These are phyloP conservation scores for Tholera decimalis DNA, from an alignment of 2,888 invertebrate genomes.

Conservation along the genomic window DNA sequence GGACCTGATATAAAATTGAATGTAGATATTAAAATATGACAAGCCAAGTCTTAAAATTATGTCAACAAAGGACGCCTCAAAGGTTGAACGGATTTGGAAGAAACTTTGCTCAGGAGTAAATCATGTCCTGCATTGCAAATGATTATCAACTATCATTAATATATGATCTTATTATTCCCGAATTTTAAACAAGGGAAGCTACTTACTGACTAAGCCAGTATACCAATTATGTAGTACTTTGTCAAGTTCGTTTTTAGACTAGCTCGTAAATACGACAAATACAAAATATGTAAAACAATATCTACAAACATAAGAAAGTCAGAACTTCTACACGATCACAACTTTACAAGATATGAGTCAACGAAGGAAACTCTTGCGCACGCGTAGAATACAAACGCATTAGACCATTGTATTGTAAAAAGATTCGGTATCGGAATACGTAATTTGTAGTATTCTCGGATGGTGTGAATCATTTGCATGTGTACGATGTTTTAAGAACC, in stretches of 20 bases:
- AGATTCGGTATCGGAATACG: slow-evolving; percentile 71
- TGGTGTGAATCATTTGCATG: slow-evolving; percentile 70
- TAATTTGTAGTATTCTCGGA: slow-evolving; percentile 66
- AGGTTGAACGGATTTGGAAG: neutral
- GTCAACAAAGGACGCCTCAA: neutral
- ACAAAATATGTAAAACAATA: slow-evolving; percentile 8
- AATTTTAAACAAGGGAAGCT: neutral
- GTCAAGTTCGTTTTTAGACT: neutral
- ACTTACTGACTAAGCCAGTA: neutral
- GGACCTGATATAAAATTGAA: slow-evolving; percentile 8
- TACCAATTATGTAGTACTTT: neutral
- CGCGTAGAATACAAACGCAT: slow-evolving; percentile 75
- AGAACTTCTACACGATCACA: slow-evolving; percentile 34
- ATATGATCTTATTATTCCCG: neutral
- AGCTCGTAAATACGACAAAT: neutral
- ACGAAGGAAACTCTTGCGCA: slow-evolving; percentile 76
- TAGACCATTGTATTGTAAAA: slow-evolving; percentile 78
- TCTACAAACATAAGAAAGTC: slow-evolving; percentile 34
- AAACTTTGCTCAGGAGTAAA: neutral
- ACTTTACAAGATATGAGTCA: slow-evolving; percentile 69
- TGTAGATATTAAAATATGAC: neutral
- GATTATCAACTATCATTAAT: neutral
- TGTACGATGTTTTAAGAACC: slow-evolving; percentile 55
- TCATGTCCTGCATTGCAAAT: neutral
- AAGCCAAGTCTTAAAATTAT: too few species aligned